A percentile compares a stretch with the other conserved stretches of the same genome.
Conservation (phyloP, 2,888 invertebrate species). For the Microctonus brassicae region DNA sequence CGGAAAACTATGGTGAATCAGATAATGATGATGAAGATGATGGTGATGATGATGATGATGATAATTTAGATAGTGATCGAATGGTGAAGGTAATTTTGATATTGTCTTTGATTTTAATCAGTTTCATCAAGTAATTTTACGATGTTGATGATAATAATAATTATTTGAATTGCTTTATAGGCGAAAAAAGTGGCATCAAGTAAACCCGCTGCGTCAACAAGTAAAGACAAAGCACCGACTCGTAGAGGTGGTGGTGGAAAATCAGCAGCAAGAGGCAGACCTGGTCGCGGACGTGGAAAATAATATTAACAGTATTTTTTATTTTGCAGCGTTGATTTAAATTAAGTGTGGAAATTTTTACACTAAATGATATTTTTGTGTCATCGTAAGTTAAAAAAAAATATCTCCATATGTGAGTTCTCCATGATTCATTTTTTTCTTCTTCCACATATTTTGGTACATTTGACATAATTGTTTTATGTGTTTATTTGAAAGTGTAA, state of each 20-base stretch:
- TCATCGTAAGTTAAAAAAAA: no score
- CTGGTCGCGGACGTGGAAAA: conserved; percentile 57
- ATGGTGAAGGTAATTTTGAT: conserved; percentile 79
- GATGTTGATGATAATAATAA: neutral
- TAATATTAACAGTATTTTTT: conserved; percentile 45
- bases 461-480: neutral
- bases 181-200: conserved; percentile 36
- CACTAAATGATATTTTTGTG: no score
- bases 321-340: neutral
- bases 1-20: conserved; percentile 65
- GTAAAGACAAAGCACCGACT: conserved; percentile 24
- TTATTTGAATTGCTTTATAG: conserved; percentile 32
- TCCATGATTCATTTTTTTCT: neutral
- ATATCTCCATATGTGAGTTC: no score
- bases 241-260: conserved; percentile 45
- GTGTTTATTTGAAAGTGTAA: neutral
- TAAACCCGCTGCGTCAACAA: conserved; percentile 22
- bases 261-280: conserved; percentile 45
- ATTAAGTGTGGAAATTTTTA: neutral
- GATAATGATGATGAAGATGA: no score
- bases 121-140: no score
- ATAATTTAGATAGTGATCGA: conserved; percentile 79
- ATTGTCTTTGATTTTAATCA: no score
- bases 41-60: no score
- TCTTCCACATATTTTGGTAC: neutral